Conservation (phyloP, 2,113 vertebrate genomes). For the Crotalus viridis region DNA sequence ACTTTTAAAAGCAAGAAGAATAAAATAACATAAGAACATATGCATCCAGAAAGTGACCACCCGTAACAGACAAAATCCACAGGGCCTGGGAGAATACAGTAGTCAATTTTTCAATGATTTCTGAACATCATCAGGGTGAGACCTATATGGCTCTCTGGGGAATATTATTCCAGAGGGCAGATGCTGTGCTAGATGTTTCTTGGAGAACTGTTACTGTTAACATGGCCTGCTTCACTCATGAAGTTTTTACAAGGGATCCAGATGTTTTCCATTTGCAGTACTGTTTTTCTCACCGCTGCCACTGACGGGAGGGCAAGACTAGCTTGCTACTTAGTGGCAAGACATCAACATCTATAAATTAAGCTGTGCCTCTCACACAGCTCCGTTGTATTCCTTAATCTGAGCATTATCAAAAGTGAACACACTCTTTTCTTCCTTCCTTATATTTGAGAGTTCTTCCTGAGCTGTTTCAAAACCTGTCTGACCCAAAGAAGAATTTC, state of each 20-base stretch:
- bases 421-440: background rate
- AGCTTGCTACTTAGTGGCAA: background rate
- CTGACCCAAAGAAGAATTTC: background rate
- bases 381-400: background rate
- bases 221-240: background rate
- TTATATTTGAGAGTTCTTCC: conserved; percentile 13
- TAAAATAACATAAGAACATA: background rate
- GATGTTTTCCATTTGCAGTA: background rate
- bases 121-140: background rate
- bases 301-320: background rate
- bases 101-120: background rate
- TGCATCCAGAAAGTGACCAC: background rate
- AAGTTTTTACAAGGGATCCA: background rate
- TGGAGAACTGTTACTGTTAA: background rate
- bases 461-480: background rate
- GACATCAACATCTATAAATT: background rate
- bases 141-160: background rate
- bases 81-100: background rate
- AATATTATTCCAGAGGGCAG: background rate
- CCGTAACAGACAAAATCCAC: background rate
- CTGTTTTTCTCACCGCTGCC: background rate
- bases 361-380: background rate
- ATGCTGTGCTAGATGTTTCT: background rate
- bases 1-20: background rate
- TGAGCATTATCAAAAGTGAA: background rate